Evolutionary conservation across 35 echinoderm and acorn worm genomes (phyloP).

Genomic region (Ophioderma brevispina): DNA sequence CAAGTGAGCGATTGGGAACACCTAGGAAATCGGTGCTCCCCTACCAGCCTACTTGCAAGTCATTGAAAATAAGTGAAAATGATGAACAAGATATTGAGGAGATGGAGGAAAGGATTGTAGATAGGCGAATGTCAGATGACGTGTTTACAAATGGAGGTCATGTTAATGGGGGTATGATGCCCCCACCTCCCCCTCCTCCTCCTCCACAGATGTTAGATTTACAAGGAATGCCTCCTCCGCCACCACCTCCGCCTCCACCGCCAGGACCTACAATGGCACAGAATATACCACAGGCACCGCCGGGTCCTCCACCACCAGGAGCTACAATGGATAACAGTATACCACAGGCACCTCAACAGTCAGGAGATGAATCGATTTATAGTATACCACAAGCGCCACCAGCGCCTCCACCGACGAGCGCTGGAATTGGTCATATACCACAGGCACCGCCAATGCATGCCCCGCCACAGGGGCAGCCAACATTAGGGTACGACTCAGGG

Average conservation of each 20-base stretch:
- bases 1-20: too few relatives aligned
- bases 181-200: conserved; percentile 8
- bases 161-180: neutral
- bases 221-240: neutral
- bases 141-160: too few relatives aligned
- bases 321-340: neutral
- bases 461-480: neutral
- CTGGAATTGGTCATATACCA: neutral
- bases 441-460: conserved; percentile 15
- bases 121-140: too few relatives aligned
- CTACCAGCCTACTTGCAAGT: too few relatives aligned
- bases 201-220: neutral
- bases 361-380: too few relatives aligned
- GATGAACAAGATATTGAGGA: too few relatives aligned
- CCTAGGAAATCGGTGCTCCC: too few relatives aligned
- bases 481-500: neutral
- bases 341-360: neutral
- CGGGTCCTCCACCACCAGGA: neutral
- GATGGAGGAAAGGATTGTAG: too few relatives aligned
- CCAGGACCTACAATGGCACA: neutral
- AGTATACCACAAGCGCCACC: neutral
- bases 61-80: too few relatives aligned
- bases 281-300: neutral
- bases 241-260: neutral
- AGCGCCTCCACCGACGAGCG: neutral